Evolutionary conservation across 2,797 vertebrate species (phyloP), one percentile per base, ranked within the genome.

Genomic region (Rhadinocentrus ornatus): DNA sequence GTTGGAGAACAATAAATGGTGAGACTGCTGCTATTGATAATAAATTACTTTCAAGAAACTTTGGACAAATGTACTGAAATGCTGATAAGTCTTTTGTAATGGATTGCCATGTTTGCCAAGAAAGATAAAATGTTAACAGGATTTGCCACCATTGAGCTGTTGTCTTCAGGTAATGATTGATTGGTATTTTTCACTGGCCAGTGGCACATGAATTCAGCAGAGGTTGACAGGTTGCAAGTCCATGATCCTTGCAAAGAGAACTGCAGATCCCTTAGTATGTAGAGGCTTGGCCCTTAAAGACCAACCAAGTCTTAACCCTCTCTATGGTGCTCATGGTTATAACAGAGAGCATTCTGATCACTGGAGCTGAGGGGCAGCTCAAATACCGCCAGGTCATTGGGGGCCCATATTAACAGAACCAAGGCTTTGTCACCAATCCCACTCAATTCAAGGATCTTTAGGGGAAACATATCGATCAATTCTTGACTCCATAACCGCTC

Each of bases 401-500:
- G 86, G 88, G 82, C 81, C 86, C 84, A 78, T 89, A 88, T 89
- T 88, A 92, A 90, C 91, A 91, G 88, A 90, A 89, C 87, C 87
- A 59, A 84, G 90, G 90, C 90, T 91, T 92, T 91, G 87, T 86
- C 88, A 83, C 90, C 89, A 93, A 93, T 93, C 83, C 81, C 88
- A 88, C 77, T 85, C 86, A 89, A 90, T 85, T 89, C 68, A 65
- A 76, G 79, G 90, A 90, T 91, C 84, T 93, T 92, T 89, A 87
- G 75, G 81, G 83, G 87, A 91, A 91, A 89, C 86, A 79, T 89
- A 94, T 93, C 88, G 78, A 93, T 93, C 86, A 87, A 64, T 83
- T 89, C 64, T 86, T 81, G 84, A 86, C 87, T 92, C 74, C 78
- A 84, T 85, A 87, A 86, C 87, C 72, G 85, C 66, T 75, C 60